Evolutionary conservation across 2,797 vertebrate genomes (phyloP).

Genomic region (Lepus oiostolus): DNA sequence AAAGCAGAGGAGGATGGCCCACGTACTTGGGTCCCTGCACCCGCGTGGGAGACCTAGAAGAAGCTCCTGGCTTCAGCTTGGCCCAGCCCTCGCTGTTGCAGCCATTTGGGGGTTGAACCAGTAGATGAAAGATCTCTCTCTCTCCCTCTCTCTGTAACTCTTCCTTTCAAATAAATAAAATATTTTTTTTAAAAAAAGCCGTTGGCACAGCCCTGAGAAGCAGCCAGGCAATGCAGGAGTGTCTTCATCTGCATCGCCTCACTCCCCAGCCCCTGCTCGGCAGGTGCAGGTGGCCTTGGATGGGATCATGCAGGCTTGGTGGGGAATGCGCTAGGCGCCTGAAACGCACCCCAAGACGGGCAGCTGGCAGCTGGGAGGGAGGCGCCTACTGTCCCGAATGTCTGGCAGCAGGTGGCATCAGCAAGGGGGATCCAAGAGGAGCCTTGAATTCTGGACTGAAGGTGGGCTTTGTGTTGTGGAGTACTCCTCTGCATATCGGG

Average conservation of each 20-base stretch:
- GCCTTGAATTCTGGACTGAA: not conserved
- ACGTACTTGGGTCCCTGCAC: too few relatives aligned
- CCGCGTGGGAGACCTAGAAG: too few relatives aligned
- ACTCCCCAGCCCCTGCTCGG: not conserved
- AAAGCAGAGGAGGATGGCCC: too few relatives aligned
- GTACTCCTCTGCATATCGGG: not conserved
- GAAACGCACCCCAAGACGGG: not conserved
- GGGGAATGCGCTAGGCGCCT: not conserved
- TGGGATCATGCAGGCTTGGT: not conserved
- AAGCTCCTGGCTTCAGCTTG: too few relatives aligned
- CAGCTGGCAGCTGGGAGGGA: not conserved
- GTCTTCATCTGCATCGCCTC: not conserved
- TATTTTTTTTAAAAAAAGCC: too few relatives aligned
- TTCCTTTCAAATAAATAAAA: too few relatives aligned
- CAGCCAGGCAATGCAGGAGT: not conserved
- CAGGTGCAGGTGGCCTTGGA: too few relatives aligned
- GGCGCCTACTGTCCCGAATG: not conserved
- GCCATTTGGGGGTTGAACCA: too few relatives aligned
- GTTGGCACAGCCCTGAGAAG: not conserved
- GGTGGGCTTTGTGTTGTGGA: fast-evolving
- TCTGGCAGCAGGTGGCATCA: too few relatives aligned
- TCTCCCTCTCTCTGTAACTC: too few relatives aligned
- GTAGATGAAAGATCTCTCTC: too few relatives aligned
- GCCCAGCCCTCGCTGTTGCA: too few relatives aligned
- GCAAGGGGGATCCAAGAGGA: not conserved